A percentile compares a stretch with the other conserved stretches of the same genome.
Evolutionary conservation across 2,113 vertebrate species (phyloP).

Genomic region (Ascaphus truei): DNA sequence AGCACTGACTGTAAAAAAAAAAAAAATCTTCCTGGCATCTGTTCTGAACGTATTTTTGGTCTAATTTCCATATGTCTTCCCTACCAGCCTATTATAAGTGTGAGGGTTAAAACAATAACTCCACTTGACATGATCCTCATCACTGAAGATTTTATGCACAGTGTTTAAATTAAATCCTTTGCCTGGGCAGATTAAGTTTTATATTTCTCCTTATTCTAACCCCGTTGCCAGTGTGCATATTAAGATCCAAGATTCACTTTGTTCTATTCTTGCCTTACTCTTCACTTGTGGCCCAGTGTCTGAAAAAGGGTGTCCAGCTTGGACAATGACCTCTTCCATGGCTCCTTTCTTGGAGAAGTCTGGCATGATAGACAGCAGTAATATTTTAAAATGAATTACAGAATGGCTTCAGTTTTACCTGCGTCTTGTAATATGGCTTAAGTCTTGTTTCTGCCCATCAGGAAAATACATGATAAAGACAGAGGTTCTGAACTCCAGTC

Average conservation of each 20-base stretch:
- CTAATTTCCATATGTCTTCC: constrained; percentile 55
- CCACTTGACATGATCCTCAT: constrained; percentile 53
- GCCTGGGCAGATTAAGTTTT: constrained; percentile 45
- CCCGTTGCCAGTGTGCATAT: not conserved
- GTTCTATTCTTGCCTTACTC: no score
- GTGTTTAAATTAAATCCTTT: constrained; percentile 52
- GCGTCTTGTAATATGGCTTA: no score
- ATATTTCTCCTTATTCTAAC: not conserved
- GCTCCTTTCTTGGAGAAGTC: no score
- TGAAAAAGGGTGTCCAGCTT: no score
- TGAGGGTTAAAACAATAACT: constrained; percentile 62
- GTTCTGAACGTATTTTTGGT: constrained; percentile 48
- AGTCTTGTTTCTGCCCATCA: no score
- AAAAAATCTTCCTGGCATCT: constrained; percentile 46
- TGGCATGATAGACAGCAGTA: no score
- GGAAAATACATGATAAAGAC: no score
- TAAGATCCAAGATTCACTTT: not conserved
- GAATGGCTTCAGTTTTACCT: no score
- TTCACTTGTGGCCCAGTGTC: no score
- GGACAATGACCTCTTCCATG: no score
- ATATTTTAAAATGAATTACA: no score
- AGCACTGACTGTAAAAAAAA: constrained; percentile 37
- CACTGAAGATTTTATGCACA: constrained; percentile 53
- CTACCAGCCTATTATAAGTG: constrained; percentile 62
- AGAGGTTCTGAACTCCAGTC: no score